phyloP scores from a whole-genome alignment of 2,888 invertebrate genomes.

The Agriotes lineatus region DNA sequence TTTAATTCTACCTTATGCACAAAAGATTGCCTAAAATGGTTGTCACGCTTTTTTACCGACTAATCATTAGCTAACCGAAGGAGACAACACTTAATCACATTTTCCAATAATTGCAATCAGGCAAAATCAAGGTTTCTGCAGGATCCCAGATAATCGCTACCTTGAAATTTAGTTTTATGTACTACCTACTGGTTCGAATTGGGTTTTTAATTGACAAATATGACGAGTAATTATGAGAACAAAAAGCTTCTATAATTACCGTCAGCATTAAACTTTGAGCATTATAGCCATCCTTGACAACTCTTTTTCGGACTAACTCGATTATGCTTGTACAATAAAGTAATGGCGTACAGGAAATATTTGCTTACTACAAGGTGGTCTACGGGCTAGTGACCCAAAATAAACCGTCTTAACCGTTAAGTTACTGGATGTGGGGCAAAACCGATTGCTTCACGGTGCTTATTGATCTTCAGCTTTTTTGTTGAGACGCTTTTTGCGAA shows the following conservation, averaged over 20 bases:
- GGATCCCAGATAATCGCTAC: not conserved
- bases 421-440: constrained; percentile 15
- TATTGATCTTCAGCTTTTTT: constrained; percentile 1
- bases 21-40: too few species aligned
- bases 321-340: not conserved
- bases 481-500: not conserved
- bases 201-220: constrained; percentile 30
- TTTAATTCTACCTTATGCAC: too few species aligned
- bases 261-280: constrained; percentile 13
- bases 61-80: not conserved
- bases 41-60: not conserved
- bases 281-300: constrained; percentile 18
- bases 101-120: constrained; percentile 7
- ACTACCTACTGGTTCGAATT: constrained; percentile 1
- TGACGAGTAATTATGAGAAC: constrained; percentile 21
- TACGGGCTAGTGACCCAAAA: constrained; percentile 20
- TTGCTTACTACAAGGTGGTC: constrained; percentile 19
- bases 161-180: constrained; percentile 15
- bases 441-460: constrained; percentile 3
- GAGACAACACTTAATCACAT: constrained; percentile 2
- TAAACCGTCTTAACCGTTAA: constrained; percentile 12
- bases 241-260: constrained; percentile 26
- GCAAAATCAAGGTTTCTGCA: constrained; percentile 8
- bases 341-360: constrained; percentile 12
- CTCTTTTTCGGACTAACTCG: constrained; percentile 2